Evolutionary conservation across 2,113 vertebrate species (phyloP).

Genomic region (Urocolius indicus): DNA sequence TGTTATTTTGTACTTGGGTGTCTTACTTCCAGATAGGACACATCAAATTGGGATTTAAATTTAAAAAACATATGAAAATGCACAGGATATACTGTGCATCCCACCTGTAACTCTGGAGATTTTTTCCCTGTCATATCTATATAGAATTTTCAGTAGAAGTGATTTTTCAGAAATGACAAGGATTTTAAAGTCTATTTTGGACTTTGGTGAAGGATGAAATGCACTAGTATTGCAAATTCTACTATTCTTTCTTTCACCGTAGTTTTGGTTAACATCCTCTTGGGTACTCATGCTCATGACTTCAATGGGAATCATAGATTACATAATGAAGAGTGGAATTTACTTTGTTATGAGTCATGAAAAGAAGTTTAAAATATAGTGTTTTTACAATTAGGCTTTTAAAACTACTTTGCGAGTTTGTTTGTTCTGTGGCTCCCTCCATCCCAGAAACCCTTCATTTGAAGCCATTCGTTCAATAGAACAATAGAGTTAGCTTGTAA

Average conservation of each 20-base stretch:
- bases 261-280: background rate
- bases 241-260: background rate
- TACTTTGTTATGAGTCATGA: background rate
- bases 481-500: background rate
- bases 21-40: background rate
- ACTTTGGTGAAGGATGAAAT: background rate
- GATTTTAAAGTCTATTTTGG: background rate
- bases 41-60: background rate
- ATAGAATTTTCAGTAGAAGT: background rate
- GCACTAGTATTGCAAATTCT: background rate
- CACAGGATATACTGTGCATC: background rate
- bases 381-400: background rate
- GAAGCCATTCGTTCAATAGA: background rate
- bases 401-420: background rate
- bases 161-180: background rate
- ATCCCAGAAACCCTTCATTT: background rate
- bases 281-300: background rate
- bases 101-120: accelerated
- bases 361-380: background rate
- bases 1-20: background rate
- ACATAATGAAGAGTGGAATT: constrained; percentile 17
- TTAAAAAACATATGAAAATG: background rate
- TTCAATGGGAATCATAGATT: background rate
- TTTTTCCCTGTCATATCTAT: accelerated
- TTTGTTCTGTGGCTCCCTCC: background rate